Percentiles rank a stretch among this genome's conserved stretches.
Evolutionary conservation across 2,797 vertebrate genomes (phyloP).

Genomic region (Discoglossus pictus): DNA sequence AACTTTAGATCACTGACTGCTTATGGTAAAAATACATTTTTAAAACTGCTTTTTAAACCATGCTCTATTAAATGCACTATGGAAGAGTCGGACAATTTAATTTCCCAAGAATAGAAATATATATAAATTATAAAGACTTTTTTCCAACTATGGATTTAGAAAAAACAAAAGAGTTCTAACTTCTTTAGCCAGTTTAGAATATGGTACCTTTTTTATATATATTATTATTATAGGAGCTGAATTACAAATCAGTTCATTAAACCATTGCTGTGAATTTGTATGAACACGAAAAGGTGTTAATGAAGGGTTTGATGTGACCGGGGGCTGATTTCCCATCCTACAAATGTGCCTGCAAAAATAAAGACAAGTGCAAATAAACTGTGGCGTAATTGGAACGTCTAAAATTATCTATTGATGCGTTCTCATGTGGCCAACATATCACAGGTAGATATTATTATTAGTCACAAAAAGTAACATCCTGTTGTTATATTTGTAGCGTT

Average conservation of each 20-base stretch:
- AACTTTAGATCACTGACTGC: too few species aligned
- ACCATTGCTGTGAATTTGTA: constrained; percentile 41
- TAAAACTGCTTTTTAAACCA: too few species aligned
- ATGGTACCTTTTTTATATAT: background rate
- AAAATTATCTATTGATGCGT: constrained; percentile 46
- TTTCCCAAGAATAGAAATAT: too few species aligned
- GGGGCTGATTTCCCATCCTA: constrained; percentile 38
- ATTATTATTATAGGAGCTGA: too few species aligned
- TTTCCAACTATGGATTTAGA: too few species aligned
- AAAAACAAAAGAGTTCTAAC: background rate
- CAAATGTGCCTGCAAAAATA: constrained; percentile 43
- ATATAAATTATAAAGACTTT: too few species aligned
- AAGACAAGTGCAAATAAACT: constrained; percentile 46
- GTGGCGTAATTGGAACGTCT: constrained; percentile 57
- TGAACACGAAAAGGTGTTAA: constrained; percentile 53
- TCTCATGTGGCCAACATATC: too few species aligned
- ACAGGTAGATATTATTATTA: too few species aligned
- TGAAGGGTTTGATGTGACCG: constrained; percentile 52
- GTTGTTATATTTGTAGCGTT: constrained; percentile 51
- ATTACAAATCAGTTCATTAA: constrained; percentile 44
- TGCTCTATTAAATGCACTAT: too few species aligned
- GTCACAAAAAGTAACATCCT: too few species aligned
- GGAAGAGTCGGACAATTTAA: too few species aligned
- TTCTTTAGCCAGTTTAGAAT: background rate
- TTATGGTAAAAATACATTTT: too few species aligned